Evolutionary conservation across 2,113 vertebrate species (phyloP).

Genomic region (Heteronetta atricapilla): DNA sequence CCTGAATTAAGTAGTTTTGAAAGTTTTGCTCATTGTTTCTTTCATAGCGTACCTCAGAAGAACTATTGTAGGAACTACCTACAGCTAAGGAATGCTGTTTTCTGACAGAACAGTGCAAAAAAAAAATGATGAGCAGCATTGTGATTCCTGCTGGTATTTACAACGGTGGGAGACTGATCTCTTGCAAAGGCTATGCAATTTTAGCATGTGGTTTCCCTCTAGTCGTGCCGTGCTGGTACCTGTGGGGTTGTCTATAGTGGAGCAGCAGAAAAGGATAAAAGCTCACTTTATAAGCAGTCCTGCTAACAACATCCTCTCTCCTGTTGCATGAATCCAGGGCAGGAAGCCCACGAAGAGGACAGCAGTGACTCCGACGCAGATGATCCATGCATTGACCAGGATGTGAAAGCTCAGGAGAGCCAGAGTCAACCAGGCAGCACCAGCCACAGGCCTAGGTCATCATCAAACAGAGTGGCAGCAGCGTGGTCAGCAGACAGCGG

Average conservation of each 20-base stretch:
- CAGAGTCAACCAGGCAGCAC: slow-evolving; percentile 82
- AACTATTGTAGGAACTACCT: background rate
- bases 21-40: background rate
- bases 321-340: slow-evolving; percentile 70
- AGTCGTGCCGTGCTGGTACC: background rate
- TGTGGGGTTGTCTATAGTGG: background rate
- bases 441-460: slow-evolving; percentile 82
- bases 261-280: background rate
- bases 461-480: slow-evolving; percentile 74
- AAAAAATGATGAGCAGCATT: background rate
- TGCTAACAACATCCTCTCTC: background rate
- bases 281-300: background rate
- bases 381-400: slow-evolving; percentile 83
- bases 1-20: background rate
- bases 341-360: slow-evolving; percentile 91
- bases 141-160: background rate
- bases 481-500: slow-evolving; percentile 88
- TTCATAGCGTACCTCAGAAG: background rate
- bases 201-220: background rate
- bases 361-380: slow-evolving; percentile 96
- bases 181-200: background rate
- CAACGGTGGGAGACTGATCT: background rate
- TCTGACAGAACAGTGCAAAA: background rate
- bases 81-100: background rate
- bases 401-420: slow-evolving; percentile 73